A percentile compares a stretch with the other conserved stretches of the same genome.
Evolutionary conservation across 2,888 invertebrate species (phyloP).

Genomic region (Agelastica alni): DNA sequence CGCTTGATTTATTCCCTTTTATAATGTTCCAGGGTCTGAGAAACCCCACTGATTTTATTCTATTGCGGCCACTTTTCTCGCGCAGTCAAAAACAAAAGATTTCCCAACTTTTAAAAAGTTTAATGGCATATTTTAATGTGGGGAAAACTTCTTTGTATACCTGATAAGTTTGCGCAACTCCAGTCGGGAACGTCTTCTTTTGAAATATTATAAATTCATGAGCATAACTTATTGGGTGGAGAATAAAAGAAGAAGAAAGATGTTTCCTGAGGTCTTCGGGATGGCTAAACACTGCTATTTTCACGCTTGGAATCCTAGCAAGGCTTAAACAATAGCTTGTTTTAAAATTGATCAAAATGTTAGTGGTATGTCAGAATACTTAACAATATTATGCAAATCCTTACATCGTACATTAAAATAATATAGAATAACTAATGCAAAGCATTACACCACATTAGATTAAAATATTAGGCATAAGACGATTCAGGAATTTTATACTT

Average conservation of each 20-base stretch:
- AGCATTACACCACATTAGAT: too few relatives aligned
- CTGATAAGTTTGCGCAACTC: slow-evolving; percentile 28
- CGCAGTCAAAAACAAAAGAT: slow-evolving; percentile 32
- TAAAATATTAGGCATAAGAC: too few relatives aligned
- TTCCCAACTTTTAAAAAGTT: slow-evolving; percentile 30
- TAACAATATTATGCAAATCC: too few relatives aligned
- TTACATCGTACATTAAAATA: too few relatives aligned
- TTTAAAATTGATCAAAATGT: background rate
- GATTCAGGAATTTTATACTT: too few relatives aligned
- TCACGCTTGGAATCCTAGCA: slow-evolving; percentile 6
- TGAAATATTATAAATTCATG: slow-evolving; percentile 28
- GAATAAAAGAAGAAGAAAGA: slow-evolving; percentile 13
- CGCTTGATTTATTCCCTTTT: slow-evolving; percentile 39
- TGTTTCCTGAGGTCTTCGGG: slow-evolving; percentile 9
- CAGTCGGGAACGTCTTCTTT: slow-evolving; percentile 19
- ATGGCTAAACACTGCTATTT: slow-evolving; percentile 18
- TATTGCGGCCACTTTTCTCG: slow-evolving; percentile 29
- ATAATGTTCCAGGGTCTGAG: slow-evolving; percentile 27
- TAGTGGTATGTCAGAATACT: too few relatives aligned
- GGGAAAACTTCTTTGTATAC: slow-evolving; percentile 28
- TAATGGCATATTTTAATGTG: slow-evolving; percentile 33
- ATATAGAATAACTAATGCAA: too few relatives aligned
- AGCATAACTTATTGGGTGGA: slow-evolving; percentile 19
- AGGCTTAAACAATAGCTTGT: background rate
- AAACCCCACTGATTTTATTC: slow-evolving; percentile 27